Percentiles rank a stretch among this genome's conserved stretches.
Evolutionary conservation across 2,888 invertebrate species (phyloP).

Genomic region (Carcina quercana): DNA sequence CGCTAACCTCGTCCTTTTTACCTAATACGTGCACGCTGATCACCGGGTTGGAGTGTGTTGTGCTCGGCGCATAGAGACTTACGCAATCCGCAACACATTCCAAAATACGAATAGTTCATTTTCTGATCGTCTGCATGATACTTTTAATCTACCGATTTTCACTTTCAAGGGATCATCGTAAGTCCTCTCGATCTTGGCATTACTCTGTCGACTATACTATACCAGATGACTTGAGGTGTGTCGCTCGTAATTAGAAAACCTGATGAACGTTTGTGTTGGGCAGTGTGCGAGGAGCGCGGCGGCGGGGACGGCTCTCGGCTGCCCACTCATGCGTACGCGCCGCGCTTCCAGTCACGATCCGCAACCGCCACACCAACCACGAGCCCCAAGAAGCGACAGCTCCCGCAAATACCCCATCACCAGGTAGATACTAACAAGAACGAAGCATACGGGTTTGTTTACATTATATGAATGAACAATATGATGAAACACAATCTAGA

Average conservation of each 20-base stretch:
- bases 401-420: constrained; percentile 93
- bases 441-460: too few species aligned
- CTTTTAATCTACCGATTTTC: constrained; percentile 18
- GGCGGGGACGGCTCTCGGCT: constrained; percentile 46
- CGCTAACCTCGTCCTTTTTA: constrained; percentile 54
- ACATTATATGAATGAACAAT: too few species aligned
- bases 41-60: constrained; percentile 32
- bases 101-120: constrained; percentile 17
- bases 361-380: constrained; percentile 95
- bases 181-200: constrained; percentile 19
- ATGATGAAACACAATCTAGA: too few species aligned
- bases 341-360: constrained; percentile 87
- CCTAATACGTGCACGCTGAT: constrained; percentile 57
- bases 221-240: too few species aligned
- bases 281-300: constrained; percentile 48
- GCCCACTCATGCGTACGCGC: constrained; percentile 75
- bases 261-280: too few species aligned
- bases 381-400: constrained; percentile 96
- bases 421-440: too few species aligned
- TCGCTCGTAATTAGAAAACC: too few species aligned
- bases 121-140: constrained; percentile 32
- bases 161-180: constrained; percentile 20
- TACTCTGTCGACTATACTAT: too few species aligned
- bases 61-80: too few species aligned
- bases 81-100: constrained; percentile 22